A percentile compares a stretch with the other conserved stretches of the same genome.
Evolutionary conservation across 2,888 invertebrate species (phyloP).

Genomic region (Xanthia togata): DNA sequence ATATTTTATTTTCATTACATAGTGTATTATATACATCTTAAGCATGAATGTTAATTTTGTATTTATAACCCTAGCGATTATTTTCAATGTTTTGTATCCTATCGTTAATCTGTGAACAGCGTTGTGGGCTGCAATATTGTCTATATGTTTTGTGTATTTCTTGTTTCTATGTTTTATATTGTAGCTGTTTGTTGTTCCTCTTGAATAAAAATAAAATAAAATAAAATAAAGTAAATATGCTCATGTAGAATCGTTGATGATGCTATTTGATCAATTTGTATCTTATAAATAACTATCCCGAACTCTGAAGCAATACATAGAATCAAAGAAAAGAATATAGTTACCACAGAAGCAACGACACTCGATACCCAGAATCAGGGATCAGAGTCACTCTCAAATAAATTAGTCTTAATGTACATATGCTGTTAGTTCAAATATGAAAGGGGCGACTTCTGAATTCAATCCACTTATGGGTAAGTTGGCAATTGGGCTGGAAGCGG

Average conservation of each 20-base stretch:
- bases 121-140: too few species aligned
- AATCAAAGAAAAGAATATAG: not conserved
- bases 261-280: too few species aligned
- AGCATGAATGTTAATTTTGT: too few species aligned
- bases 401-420: slow-evolving; percentile 58
- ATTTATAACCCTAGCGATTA: too few species aligned
- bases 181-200: too few species aligned
- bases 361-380: slow-evolving; percentile 23
- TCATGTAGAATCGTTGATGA: not conserved
- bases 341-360: not conserved
- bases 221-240: not conserved
- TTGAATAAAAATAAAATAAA: too few species aligned
- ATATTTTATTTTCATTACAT: too few species aligned
- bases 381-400: slow-evolving; percentile 30
- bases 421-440: slow-evolving; percentile 60
- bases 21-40: too few species aligned
- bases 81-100: too few species aligned
- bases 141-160: too few species aligned
- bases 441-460: slow-evolving; percentile 75
- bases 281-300: not conserved
- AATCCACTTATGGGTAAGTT: slow-evolving; percentile 85
- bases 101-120: too few species aligned
- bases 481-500: slow-evolving; percentile 80
- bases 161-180: too few species aligned
- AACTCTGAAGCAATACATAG: not conserved